phyloP scores from a whole-genome alignment of 2,888 invertebrate species.

The Sycophila texana region DNA sequence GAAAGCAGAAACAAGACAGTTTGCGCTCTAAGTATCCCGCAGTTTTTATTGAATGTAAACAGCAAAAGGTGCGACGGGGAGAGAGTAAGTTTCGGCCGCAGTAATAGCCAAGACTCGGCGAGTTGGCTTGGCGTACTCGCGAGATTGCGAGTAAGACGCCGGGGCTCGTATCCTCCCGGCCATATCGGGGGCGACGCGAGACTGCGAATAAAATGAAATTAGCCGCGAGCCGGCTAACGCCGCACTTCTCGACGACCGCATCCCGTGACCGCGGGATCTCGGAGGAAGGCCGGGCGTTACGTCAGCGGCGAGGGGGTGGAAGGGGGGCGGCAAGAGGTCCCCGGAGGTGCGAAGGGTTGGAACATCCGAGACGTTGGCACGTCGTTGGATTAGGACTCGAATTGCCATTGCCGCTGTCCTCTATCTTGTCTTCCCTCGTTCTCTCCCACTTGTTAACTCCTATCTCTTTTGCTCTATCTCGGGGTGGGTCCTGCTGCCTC shows the following conservation, averaged over 20 bases:
- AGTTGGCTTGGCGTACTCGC: background rate
- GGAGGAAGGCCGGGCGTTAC: conserved; percentile 34
- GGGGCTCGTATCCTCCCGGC: conserved; percentile 34
- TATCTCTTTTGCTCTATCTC: conserved; percentile 49
- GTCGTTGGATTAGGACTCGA: conserved; percentile 68
- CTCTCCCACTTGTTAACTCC: conserved; percentile 49
- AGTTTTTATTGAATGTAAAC: background rate
- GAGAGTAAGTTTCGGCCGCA: background rate
- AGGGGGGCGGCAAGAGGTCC: conserved; percentile 58
- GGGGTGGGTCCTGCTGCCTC: background rate
- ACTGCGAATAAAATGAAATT: conserved; percentile 49
- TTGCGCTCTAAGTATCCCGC: too few relatives aligned
- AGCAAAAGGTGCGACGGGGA: background rate
- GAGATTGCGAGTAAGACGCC: background rate
- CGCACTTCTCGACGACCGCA: background rate
- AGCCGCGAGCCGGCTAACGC: conserved; percentile 13
- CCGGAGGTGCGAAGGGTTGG: conserved; percentile 60
- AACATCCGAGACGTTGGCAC: conserved; percentile 63
- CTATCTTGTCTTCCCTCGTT: conserved; percentile 16
- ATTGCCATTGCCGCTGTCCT: conserved; percentile 60
- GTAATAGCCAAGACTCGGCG: background rate
- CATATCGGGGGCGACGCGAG: background rate
- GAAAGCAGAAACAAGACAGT: too few relatives aligned
- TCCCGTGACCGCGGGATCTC: conserved; percentile 16
- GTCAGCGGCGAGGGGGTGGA: conserved; percentile 56